phyloP scores from a whole-genome alignment of 2,888 invertebrate species.

The Ceraclea dissimilis region DNA sequence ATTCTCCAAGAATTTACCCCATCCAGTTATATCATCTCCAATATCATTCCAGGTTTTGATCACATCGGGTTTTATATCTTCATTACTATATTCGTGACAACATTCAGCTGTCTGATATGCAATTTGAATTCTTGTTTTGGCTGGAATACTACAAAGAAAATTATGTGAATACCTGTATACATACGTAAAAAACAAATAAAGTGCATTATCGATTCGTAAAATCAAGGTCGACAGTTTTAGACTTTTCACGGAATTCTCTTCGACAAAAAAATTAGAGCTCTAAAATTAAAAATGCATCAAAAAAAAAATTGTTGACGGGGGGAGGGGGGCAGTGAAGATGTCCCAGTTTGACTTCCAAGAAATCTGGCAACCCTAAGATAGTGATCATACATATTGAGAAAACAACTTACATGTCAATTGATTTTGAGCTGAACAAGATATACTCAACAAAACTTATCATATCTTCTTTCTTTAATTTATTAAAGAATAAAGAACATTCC shows the following conservation, averaged over 20 bases:
- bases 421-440: constrained; percentile 34
- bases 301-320: no score
- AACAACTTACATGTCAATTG: constrained; percentile 31
- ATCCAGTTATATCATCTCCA: constrained; percentile 38
- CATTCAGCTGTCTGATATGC: constrained; percentile 26
- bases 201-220: no score
- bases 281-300: not conserved
- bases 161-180: no score
- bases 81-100: constrained; percentile 22
- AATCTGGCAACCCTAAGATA: not conserved
- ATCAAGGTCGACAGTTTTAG: no score
- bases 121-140: constrained; percentile 35
- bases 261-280: no score
- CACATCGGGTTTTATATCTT: constrained; percentile 4
- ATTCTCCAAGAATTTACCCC: constrained; percentile 45
- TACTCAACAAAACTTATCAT: constrained; percentile 36
- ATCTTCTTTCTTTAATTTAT: constrained; percentile 40
- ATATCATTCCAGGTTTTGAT: constrained; percentile 35
- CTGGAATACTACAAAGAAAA: constrained; percentile 37
- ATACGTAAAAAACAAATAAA: no score
- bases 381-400: not conserved
- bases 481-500: constrained; percentile 45
- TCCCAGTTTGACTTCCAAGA: no score
- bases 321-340: no score
- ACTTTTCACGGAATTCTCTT: no score